Evolutionary conservation across 2,797 vertebrate genomes (phyloP), one percentile per base, ranked within the genome.

Genomic region (Merluccius polli): DNA sequence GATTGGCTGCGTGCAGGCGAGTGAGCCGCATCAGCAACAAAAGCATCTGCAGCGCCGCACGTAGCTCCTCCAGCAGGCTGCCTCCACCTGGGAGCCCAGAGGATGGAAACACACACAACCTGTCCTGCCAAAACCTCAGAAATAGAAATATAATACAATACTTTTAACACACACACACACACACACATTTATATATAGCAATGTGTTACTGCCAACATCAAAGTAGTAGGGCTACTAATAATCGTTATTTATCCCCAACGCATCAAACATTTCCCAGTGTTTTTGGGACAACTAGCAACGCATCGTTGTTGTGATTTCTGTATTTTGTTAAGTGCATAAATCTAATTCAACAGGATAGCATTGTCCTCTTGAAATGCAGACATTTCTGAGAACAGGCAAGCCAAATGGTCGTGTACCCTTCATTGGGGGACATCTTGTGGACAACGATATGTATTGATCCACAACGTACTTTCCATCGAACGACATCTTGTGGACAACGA

Each of bases 381-480:
- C 18, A 71, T 36, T 36, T 71, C 21, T 27, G 29, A 35, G 9
- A 36, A 24, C n/a, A 36, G 27, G 27, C 15, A 27, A 32, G 1
- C 38, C 30, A 4, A 10, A 29, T 8, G 59, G n/a, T 38, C 12
- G 15, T 75, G 16, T 30, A 67, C 29, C 35, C 44, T 13, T 76
- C 27, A 8, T 79, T 79, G 70, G 27, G 59, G 7, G 85, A 84
- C 92, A 89, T 82, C 89, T 89, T 78, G 87, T 87, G 89, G 89
- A 59, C 59, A 74, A 35, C 74, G 33, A 29, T 4, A 69, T 36
- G 4, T 32, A 30, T 8, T 35, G n/a, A 41, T 8, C 27, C 13
- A 29, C 21, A n/a, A n/a, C n/a, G n/a, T n/a, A n/a, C n/a, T n/a
- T n/a, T n/a, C n/a, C n/a, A n/a, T n/a, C n/a, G n/a, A n/a, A n/a